These are phyloP conservation scores for Poecilia picta DNA, from an alignment of 2,797 vertebrate species.

Conservation along the genomic window DNA sequence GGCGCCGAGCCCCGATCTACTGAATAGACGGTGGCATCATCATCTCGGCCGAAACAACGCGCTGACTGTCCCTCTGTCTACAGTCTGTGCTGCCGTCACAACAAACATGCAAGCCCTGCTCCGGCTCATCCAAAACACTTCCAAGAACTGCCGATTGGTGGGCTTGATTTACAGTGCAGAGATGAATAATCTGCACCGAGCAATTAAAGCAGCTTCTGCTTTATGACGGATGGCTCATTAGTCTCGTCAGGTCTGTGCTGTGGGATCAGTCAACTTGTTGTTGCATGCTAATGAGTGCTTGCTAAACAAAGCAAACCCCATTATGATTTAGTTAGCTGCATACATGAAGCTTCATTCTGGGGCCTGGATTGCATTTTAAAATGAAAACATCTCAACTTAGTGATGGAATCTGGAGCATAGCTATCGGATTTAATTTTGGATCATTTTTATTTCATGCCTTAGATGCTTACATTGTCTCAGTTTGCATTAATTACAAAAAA, in stretches of 20 bases:
- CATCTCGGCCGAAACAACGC: slow-evolving; percentile 53
- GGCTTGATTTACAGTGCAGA: background rate
- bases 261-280: background rate
- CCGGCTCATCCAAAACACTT: background rate
- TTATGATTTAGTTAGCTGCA: background rate
- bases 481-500: background rate
- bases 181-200: background rate
- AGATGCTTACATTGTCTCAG: background rate
- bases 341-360: background rate
- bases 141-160: background rate
- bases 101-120: slow-evolving; percentile 31
- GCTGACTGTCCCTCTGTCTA: slow-evolving; percentile 51
- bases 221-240: background rate
- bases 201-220: background rate
- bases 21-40: slow-evolving; percentile 66
- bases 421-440: background rate
- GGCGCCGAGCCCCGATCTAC: slow-evolving; percentile 42
- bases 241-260: background rate
- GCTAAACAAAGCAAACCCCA: background rate
- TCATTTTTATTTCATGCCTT: background rate
- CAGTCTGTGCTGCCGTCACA: slow-evolving; percentile 49
- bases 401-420: background rate
- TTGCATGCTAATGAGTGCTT: background rate
- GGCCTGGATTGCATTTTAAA: background rate
- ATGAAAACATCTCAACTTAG: background rate